Conservation (phyloP, 2,888 invertebrate genomes). For the Lithophane socia region DNA sequence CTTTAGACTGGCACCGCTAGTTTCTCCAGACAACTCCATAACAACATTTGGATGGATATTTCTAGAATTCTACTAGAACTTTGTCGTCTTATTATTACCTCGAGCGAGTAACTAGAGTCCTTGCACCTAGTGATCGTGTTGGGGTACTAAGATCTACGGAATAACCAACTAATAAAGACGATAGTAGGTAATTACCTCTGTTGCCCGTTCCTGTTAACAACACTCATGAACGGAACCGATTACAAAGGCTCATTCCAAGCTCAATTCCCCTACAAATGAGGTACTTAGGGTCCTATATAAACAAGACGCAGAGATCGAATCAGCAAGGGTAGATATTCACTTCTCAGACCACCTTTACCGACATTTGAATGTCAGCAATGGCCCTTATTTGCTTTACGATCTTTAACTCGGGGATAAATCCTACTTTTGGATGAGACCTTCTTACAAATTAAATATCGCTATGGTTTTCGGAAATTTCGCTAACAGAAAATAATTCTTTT, state of each 20-base stretch:
- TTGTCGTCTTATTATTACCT: slow-evolving; percentile 15
- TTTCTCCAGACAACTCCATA: slow-evolving; percentile 27
- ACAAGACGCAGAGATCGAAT: slow-evolving; percentile 35
- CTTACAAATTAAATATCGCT: slow-evolving; percentile 1
- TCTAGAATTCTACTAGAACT: slow-evolving; percentile 13
- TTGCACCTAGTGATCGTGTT: background rate
- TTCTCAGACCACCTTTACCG: slow-evolving; percentile 20
- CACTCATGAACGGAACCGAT: slow-evolving; percentile 44
- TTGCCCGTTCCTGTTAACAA: slow-evolving; percentile 43
- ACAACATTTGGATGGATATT: slow-evolving; percentile 21
- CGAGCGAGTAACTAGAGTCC: background rate
- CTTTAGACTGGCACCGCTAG: slow-evolving; percentile 5
- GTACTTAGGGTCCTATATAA: slow-evolving; percentile 36
- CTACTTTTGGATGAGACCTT: background rate
- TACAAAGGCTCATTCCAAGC: slow-evolving; percentile 33
- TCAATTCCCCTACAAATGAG: slow-evolving; percentile 36
- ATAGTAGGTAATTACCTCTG: slow-evolving; percentile 18
- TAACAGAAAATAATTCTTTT: background rate
- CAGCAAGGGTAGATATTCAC: slow-evolving; percentile 38
- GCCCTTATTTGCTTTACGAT: slow-evolving; percentile 23
- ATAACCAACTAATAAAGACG: slow-evolving; percentile 35
- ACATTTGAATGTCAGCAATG: slow-evolving; percentile 35
- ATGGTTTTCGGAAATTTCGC: background rate
- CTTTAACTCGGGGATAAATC: background rate
- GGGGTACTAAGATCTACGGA: slow-evolving; percentile 6